Base-by-base conservation (phyloP, 1,140 invertebrate genomes). In the Pantala flavescens region DNA sequence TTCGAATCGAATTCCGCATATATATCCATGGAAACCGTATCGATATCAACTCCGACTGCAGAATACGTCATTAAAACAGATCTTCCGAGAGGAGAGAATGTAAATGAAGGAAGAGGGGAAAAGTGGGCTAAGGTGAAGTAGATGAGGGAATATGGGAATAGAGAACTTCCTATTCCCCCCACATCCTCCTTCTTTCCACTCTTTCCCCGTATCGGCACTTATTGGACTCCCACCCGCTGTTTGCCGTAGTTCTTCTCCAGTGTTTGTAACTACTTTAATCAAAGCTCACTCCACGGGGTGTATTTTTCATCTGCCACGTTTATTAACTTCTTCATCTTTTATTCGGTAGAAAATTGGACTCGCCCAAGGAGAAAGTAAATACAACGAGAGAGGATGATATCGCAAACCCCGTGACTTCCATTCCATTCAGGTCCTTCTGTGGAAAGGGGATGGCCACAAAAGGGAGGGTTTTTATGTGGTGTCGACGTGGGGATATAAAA, bases 311-410 rank as follows among this genome's bases (percentile, higher is more conserved):
- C 49, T 63, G 49, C 49, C 49, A 63, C 78, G 79, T 81, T 81
- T 81, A 80, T 81, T 80, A 81, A 81, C 80, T 81, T 81, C 80
- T 81, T 81, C 80, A 81, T 81, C 80, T 81, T 81, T 81, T 81
- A 81, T 81, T 80, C 80, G 79, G 78, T 80, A 80, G 80, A 81
- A 81, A 81, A 81, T 80, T 80, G 80, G 78, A 80, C 78, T 78
- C 77, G 77, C 77, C 79, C 77, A 80, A 81, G 80, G 77, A 78
- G 77, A 81, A 81, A 77, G 80, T 77, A 81, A 81, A 81, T 80
- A 81, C 76, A 75, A 75, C 77, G 76, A 73, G 72, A 70, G 72
- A 63, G 49, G 49, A 3, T 63, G 49, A 63, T 63, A 63, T 63
- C 49, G 49, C 16, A 63, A 12, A 5, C 49, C 16, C 49, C 49